Base-by-base conservation (phyloP, 2,888 invertebrate species). In the Calliopum simillimum region DNA sequence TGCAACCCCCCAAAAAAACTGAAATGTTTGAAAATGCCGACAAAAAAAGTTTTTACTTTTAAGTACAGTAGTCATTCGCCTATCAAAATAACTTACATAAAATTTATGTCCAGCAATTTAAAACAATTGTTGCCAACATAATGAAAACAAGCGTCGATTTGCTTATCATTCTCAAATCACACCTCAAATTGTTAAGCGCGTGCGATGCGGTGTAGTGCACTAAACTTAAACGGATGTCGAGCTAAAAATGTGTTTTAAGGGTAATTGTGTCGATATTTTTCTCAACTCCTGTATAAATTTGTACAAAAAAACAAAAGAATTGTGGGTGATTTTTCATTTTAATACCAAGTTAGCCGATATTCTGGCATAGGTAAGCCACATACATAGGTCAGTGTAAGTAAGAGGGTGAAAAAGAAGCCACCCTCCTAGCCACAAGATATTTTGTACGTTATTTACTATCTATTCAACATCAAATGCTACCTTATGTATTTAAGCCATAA, bases 181-280 rank as follows among this genome's bases (percentile, higher is more conserved):
- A 19, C 14, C 16, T 44, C 46, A 59, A 16, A 33, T 33, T 33
- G 33, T 33, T 59, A 33, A 12, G 3, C 43, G 21, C 33, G 33
- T 33, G 33, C 33, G 33, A 33, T 33, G 33, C 33, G 33, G 33
- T 33, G 33, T 33, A 6, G 33, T 21, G 21, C 44, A 19, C 14
- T 46, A 21, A 46, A 61, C 61, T 61, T 46, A 61, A 61, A 21
- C 61, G 61, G 46, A 61, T 61, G 46, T 61, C 46, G 23, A 33
- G 13, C 59, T 43, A 41, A 41, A 43, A 59, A n/a, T n/a, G n/a
- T n/a, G 19, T 43, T 43, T 59, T 43, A 33, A 8, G 33, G 5
- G 33, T 33, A 8, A 1, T 33, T 33, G 33, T 6, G 5, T n/a
- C 5, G 33, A 33, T 33, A 33, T 33, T 33, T 3, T 6, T 8